Evolutionary conservation across 2,888 invertebrate genomes (phyloP).

Genomic region (Exephanes ischioxanthus): DNA sequence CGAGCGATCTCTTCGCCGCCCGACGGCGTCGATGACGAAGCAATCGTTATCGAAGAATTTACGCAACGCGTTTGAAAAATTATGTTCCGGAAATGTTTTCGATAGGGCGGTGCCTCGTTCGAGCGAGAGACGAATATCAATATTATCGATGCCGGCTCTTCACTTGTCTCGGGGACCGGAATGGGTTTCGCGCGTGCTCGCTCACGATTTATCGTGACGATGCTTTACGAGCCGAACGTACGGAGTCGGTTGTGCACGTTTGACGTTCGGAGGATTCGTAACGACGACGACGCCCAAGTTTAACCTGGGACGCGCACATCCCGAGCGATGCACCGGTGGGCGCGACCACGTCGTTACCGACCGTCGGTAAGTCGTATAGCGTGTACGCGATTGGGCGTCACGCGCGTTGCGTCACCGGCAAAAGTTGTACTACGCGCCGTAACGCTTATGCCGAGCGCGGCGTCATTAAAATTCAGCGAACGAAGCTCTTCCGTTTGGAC

Average conservation of each 20-base stretch:
- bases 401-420: slow-evolving; percentile 34
- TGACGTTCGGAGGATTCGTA: slow-evolving; percentile 22
- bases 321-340: slow-evolving; percentile 44
- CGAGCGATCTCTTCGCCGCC: background rate
- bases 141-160: slow-evolving; percentile 5
- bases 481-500: slow-evolving; percentile 65
- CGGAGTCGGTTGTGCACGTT: slow-evolving; percentile 30
- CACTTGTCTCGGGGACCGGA: background rate
- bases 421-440: slow-evolving; percentile 30
- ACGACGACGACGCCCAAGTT: slow-evolving; percentile 34
- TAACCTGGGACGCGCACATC: slow-evolving; percentile 42
- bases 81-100: background rate
- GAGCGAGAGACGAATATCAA: slow-evolving; percentile 22
- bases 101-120: background rate
- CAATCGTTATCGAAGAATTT: background rate
- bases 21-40: background rate
- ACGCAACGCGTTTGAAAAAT: background rate
- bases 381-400: slow-evolving; percentile 38
- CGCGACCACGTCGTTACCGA: slow-evolving; percentile 32
- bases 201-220: slow-evolving; percentile 58
- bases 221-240: slow-evolving; percentile 34
- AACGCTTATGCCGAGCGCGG: slow-evolving; percentile 54
- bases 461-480: slow-evolving; percentile 69
- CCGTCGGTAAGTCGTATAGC: slow-evolving; percentile 43
- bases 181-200: slow-evolving; percentile 30